Conservation (phyloP, 2,113 vertebrate genomes). For the Plectropomus leopardus region DNA sequence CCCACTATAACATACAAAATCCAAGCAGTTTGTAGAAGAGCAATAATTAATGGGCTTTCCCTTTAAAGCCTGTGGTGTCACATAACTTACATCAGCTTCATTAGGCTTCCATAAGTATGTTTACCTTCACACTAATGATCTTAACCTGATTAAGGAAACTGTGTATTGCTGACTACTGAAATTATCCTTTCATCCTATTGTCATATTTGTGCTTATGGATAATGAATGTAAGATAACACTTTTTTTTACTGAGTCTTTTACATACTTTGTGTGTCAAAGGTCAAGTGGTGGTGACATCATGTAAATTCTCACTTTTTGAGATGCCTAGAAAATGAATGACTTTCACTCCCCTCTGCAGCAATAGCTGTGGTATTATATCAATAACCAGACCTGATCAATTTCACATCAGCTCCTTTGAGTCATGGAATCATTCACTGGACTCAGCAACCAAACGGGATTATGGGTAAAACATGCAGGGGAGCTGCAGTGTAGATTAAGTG, state of each 20-base stretch:
- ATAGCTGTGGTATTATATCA: slow-evolving; percentile 24
- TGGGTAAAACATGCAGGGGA: slow-evolving; percentile 40
- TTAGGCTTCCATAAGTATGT: slow-evolving; percentile 4
- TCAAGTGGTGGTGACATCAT: background rate
- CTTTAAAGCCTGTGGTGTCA: slow-evolving; percentile 17
- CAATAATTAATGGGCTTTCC: slow-evolving; percentile 35
- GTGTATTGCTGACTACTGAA: background rate
- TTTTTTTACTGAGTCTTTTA: background rate
- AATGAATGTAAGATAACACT: background rate
- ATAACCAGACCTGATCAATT: slow-evolving; percentile 38
- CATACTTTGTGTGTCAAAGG: slow-evolving; percentile 7
- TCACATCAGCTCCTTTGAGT: background rate
- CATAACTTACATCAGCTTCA: slow-evolving; percentile 41
- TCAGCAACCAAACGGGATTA: slow-evolving; percentile 5
- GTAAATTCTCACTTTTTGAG: background rate
- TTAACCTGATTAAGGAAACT: slow-evolving; percentile 14
- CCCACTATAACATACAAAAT: no score
- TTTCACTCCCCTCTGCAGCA: background rate
- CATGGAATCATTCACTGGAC: background rate
- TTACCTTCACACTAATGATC: slow-evolving; percentile 29
- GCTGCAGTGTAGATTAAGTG: slow-evolving; percentile 35
- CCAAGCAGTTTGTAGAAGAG: background rate
- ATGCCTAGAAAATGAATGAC: background rate
- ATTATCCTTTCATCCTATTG: background rate
- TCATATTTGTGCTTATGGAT: background rate